Conservation (phyloP, 2,797 vertebrate genomes). For the Enteromius viviparus region DNA sequence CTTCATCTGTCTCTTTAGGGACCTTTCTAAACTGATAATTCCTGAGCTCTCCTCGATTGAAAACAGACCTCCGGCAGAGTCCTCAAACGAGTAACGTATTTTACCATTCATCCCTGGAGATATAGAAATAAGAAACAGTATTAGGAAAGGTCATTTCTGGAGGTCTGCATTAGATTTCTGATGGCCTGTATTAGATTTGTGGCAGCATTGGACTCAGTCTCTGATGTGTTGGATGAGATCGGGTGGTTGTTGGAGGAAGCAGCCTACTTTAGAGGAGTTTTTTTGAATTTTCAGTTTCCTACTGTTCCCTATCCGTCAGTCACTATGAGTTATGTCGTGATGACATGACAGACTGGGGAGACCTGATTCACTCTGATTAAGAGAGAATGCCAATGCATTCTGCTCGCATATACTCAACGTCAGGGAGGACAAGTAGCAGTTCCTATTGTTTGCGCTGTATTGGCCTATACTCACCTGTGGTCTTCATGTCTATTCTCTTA, state of each 20-base stretch:
- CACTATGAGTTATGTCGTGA: too few relatives aligned
- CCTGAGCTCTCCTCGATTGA: conserved; percentile 83
- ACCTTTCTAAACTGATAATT: conserved; percentile 78
- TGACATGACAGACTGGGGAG: too few relatives aligned
- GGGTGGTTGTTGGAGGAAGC: not conserved
- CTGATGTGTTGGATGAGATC: not conserved
- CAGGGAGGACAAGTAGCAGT: too few relatives aligned
- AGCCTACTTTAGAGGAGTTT: not conserved
- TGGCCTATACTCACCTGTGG: too few relatives aligned
- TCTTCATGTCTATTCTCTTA: too few relatives aligned
- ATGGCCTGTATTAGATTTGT: not conserved
- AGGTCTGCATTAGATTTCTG: conserved; percentile 13
- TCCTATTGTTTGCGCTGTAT: too few relatives aligned
- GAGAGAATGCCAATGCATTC: too few relatives aligned
- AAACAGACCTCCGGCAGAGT: conserved; percentile 82
- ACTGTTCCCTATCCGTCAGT: too few relatives aligned
- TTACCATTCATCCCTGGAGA: conserved; percentile 80
- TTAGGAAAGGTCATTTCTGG: not conserved
- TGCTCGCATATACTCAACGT: too few relatives aligned
- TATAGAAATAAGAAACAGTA: conserved; percentile 25
- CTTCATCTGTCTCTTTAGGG: conserved; percentile 79
- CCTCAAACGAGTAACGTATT: conserved; percentile 78
- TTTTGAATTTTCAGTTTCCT: not conserved
- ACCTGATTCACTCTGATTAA: too few relatives aligned
- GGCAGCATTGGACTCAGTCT: not conserved